These are phyloP conservation scores for Acleris emargana DNA, from an alignment of 2,888 invertebrate species.

Conservation along the genomic window DNA sequence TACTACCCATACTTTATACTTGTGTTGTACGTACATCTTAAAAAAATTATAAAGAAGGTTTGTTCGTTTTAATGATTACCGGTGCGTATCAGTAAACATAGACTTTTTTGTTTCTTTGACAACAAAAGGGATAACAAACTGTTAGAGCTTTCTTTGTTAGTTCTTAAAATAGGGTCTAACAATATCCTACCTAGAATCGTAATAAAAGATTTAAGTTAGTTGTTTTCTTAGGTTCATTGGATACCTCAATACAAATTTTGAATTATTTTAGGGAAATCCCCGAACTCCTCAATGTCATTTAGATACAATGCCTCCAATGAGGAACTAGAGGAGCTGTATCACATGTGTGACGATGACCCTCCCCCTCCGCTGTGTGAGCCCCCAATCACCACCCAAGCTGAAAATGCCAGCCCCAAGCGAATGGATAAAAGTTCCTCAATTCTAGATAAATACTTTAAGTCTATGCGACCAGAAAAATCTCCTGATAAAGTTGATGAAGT, in stretches of 20 bases:
- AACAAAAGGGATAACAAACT: conserved; percentile 63
- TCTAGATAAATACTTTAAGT: conserved; percentile 80
- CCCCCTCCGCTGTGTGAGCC: conserved; percentile 76
- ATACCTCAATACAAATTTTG: conserved; percentile 24
- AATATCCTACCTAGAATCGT: too few relatives aligned
- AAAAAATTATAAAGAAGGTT: too few relatives aligned
- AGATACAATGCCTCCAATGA: conserved; percentile 91
- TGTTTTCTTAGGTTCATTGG: conserved; percentile 1
- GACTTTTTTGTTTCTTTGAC: conserved; percentile 55
- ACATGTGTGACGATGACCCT: conserved; percentile 84
- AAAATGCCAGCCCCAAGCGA: conserved; percentile 74
- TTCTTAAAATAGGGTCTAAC: too few relatives aligned
- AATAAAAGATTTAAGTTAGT: too few relatives aligned
- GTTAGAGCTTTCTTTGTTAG: conserved; percentile 35
- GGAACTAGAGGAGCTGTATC: conserved; percentile 87
- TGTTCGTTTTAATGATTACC: neutral
- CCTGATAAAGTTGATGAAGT: conserved; percentile 64
- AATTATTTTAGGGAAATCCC: conserved; percentile 69
- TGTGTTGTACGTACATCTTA: conserved; percentile 13
- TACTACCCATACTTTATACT: conserved; percentile 37
- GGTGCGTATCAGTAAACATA: conserved; percentile 34
- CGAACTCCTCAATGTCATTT: conserved; percentile 83
- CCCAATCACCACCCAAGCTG: conserved; percentile 60
- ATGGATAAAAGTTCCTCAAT: conserved; percentile 74
- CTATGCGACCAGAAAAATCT: conserved; percentile 57